phyloP scores from a whole-genome alignment of 2,113 vertebrate species.

The Saimiri boliviensis region DNA sequence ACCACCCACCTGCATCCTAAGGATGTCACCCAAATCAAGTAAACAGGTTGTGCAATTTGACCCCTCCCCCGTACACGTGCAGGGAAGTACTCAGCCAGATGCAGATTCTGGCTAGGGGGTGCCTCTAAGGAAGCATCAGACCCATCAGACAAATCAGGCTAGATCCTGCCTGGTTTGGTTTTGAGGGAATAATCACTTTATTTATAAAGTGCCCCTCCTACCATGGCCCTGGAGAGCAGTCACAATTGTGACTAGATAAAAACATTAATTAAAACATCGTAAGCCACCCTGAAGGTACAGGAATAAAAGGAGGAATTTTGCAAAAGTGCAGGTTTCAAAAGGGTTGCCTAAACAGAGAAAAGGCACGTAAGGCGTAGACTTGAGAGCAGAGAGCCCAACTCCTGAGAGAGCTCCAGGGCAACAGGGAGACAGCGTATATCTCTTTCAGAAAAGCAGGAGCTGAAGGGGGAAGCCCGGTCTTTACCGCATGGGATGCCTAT shows the following conservation, averaged over 20 bases:
- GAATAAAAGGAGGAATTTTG: constrained; percentile 60
- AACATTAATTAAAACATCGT: constrained; percentile 76
- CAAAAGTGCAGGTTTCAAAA: constrained; percentile 48
- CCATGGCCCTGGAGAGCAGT: constrained; percentile 59
- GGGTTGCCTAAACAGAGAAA: neutral
- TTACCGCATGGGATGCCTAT: rapidly evolving
- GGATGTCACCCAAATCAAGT: constrained; percentile 41
- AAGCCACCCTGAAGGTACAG: constrained; percentile 30
- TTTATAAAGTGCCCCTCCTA: constrained; percentile 61
- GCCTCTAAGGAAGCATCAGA: neutral
- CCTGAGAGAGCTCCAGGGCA: neutral
- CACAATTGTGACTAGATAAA: constrained; percentile 75
- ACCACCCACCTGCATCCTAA: constrained; percentile 55
- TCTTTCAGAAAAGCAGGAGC: neutral
- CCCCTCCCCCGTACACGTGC: neutral
- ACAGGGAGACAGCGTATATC: neutral
- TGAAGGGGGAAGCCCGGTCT: neutral
- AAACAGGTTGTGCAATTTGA: constrained; percentile 7
- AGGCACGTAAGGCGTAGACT: neutral
- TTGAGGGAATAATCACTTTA: constrained; percentile 65
- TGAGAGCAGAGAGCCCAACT: neutral
- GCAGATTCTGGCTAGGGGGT: neutral
- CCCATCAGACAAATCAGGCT: neutral
- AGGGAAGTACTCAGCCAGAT: neutral
- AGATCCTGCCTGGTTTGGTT: constrained; percentile 30